Conservation (phyloP, 2,797 vertebrate genomes). For the Yasuhikotakia modesta region DNA sequence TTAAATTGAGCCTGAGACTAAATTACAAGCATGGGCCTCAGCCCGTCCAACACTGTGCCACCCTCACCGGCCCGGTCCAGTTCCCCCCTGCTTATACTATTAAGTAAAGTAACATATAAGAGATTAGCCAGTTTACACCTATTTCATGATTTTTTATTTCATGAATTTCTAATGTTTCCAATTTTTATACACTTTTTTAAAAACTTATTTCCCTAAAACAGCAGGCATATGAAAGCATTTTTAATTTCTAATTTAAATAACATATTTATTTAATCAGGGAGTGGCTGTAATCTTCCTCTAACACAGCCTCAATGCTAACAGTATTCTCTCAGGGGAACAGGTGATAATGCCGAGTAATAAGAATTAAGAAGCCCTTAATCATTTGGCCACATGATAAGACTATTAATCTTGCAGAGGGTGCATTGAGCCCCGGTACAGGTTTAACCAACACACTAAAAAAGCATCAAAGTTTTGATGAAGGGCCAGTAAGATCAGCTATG, state of each 20-base stretch:
- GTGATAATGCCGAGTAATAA: conserved; percentile 82
- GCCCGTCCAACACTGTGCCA: too few species aligned
- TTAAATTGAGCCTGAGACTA: too few species aligned
- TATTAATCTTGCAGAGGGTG: conserved; percentile 76
- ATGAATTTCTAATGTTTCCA: too few species aligned
- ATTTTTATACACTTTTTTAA: too few species aligned
- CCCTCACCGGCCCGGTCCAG: too few species aligned
- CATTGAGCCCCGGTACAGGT: conserved; percentile 63
- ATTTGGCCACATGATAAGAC: conserved; percentile 79
- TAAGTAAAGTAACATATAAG: too few species aligned
- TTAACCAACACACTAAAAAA: conserved; percentile 64
- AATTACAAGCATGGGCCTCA: too few species aligned
- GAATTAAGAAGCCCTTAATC: conserved; percentile 82
- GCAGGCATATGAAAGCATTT: conserved; percentile 20
- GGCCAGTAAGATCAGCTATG: conserved; percentile 65
- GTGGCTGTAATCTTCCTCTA: conserved; percentile 70
- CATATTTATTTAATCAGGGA: conserved; percentile 74
- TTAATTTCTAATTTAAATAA: conserved; percentile 56
- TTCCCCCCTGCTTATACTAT: too few species aligned
- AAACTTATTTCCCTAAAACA: too few species aligned
- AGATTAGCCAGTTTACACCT: too few species aligned
- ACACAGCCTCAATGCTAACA: conserved; percentile 74
- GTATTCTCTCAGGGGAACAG: conserved; percentile 74
- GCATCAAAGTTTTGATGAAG: conserved; percentile 67
- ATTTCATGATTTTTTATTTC: too few species aligned